These are phyloP conservation scores for Andricus quercusramuli DNA, from an alignment of 2,888 invertebrate genomes.

Conservation along the genomic window DNA sequence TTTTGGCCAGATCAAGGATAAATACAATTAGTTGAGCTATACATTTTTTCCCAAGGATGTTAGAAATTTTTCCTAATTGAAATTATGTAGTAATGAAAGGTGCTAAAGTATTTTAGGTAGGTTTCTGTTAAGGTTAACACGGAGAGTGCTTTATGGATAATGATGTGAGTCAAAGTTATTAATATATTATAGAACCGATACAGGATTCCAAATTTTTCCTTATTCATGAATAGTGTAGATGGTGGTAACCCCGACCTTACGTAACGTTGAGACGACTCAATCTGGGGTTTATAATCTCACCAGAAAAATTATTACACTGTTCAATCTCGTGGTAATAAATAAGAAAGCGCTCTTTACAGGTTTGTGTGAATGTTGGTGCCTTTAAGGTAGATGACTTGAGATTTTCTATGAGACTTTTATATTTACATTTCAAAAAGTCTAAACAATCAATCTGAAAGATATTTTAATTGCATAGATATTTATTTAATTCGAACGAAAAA, in stretches of 20 bases:
- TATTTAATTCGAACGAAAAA: neutral
- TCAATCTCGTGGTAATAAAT: slow-evolving; percentile 18
- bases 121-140: slow-evolving; percentile 24
- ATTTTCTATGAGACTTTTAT: neutral
- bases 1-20: no score
- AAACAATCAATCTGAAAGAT: neutral
- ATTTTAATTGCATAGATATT: neutral
- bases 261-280: slow-evolving; percentile 57
- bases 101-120: neutral
- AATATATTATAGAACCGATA: neutral
- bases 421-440: neutral
- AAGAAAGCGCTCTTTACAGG: neutral
- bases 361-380: slow-evolving; percentile 18
- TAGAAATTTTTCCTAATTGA: neutral
- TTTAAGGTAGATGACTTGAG: neutral
- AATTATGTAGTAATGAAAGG: neutral
- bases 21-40: no score
- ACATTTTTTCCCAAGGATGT: no score
- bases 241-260: slow-evolving; percentile 56
- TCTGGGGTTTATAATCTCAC: slow-evolving; percentile 55
- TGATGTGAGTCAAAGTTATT: neutral
- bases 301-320: slow-evolving; percentile 54
- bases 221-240: neutral
- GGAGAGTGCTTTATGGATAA: slow-evolving; percentile 6
- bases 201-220: slow-evolving; percentile 15